Evolutionary conservation across 1,140 invertebrate genomes (phyloP).

Genomic region (Hirudo medicinalis): DNA sequence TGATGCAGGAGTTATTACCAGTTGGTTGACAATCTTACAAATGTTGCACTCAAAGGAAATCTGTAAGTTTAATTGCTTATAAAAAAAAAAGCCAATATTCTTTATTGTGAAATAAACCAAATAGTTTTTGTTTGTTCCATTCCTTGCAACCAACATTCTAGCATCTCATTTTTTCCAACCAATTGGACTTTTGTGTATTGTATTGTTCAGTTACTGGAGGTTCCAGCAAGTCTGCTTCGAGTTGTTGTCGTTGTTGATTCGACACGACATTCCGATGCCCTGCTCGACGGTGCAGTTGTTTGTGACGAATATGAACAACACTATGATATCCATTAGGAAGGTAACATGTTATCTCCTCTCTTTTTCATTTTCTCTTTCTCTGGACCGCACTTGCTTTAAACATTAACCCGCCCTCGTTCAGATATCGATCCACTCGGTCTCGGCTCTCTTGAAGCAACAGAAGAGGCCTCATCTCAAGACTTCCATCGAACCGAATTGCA

Average conservation of each 20-base stretch:
- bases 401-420: constrained; percentile 60
- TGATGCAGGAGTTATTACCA: constrained; percentile 45
- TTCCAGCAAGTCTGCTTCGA: constrained; percentile 55
- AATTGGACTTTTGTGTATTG: constrained; percentile 38
- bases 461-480: constrained; percentile 57
- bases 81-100: too few species aligned
- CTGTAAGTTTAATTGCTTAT: constrained; percentile 48
- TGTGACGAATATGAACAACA: constrained; percentile 55
- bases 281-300: constrained; percentile 53
- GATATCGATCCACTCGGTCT: constrained; percentile 56
- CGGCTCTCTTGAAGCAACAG: constrained; percentile 59
- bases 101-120: constrained; percentile 16
- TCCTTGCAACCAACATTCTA: not conserved
- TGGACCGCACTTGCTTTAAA: constrained; percentile 44
- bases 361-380: constrained; percentile 25
- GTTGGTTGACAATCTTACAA: constrained; percentile 51
- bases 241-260: constrained; percentile 56
- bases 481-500: constrained; percentile 41
- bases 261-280: constrained; percentile 55
- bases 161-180: constrained; percentile 17
- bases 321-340: constrained; percentile 60
- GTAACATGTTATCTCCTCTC: constrained; percentile 30
- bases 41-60: constrained; percentile 52
- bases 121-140: constrained; percentile 8
- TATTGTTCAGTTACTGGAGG: constrained; percentile 33